Percentiles rank a stretch among this genome's conserved stretches.
Conservation (phyloP, 2,113 vertebrate genomes). For the Chloropsis hardwickii region DNA sequence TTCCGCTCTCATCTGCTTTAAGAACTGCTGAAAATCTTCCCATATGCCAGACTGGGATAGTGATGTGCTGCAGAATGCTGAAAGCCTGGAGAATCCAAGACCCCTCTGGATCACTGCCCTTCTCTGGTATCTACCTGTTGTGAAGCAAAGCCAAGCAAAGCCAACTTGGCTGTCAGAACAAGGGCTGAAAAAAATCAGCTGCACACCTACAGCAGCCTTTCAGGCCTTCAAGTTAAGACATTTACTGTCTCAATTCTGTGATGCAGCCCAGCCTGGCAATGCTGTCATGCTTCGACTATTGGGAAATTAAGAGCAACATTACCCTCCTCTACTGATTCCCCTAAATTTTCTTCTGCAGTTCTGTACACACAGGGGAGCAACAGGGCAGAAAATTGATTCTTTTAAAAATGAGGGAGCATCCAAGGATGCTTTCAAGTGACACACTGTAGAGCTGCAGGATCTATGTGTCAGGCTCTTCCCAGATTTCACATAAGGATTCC, state of each 20-base stretch:
- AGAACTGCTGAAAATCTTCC: not conserved
- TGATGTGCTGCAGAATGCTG: not conserved
- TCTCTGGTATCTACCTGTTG: not conserved
- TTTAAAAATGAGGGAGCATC: not conserved
- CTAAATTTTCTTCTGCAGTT: not conserved
- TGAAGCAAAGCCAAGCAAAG: not conserved
- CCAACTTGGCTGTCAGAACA: not conserved
- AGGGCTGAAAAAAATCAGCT: not conserved
- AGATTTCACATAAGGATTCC: not conserved
- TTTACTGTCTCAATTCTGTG: not conserved
- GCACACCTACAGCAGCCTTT: not conserved
- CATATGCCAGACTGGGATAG: not conserved
- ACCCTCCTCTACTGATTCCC: not conserved
- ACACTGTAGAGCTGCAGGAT: not conserved
- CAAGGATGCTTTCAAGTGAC: not conserved
- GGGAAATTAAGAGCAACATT: not conserved
- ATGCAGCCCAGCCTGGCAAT: not conserved
- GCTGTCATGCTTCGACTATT: not conserved
- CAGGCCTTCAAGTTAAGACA: not conserved
- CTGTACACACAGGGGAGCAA: not conserved
- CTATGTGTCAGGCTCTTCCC: not conserved
- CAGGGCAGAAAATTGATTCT: not conserved
- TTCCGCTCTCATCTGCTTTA: not conserved
- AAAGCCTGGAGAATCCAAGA: not conserved
- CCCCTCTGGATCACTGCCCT: not conserved